Evolutionary conservation across 2,888 invertebrate genomes (phyloP).

Genomic region (Ophion costatus): DNA sequence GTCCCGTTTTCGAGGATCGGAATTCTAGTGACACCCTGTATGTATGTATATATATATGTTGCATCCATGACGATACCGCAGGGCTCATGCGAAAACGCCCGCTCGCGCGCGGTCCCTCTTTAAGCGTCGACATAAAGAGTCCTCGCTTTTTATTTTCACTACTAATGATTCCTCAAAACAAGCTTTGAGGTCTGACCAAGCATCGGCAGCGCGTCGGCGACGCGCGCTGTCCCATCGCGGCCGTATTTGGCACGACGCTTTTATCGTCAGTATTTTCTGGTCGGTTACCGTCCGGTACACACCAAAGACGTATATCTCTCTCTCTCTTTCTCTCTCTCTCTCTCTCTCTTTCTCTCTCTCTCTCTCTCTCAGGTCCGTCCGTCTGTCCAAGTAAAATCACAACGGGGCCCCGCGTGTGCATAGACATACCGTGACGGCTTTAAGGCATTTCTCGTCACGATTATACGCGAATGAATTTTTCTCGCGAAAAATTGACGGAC

Average conservation of each 20-base stretch:
- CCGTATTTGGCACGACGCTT: conserved; percentile 77
- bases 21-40: too few relatives aligned
- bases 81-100: conserved; percentile 49
- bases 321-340: too few relatives aligned
- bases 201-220: conserved; percentile 34
- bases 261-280: conserved; percentile 74
- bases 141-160: conserved; percentile 62
- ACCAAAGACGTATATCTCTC: conserved; percentile 63
- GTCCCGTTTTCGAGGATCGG: too few relatives aligned
- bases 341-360: too few relatives aligned
- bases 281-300: conserved; percentile 54
- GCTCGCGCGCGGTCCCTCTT: conserved; percentile 35
- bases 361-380: too few relatives aligned
- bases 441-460: conserved; percentile 38
- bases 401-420: conserved; percentile 41
- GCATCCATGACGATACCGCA: conserved; percentile 40
- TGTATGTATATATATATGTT: conserved; percentile 9
- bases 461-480: conserved; percentile 28
- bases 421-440: conserved; percentile 39
- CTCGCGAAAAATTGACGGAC: conserved; percentile 16
- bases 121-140: conserved; percentile 54
- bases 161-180: conserved; percentile 79
- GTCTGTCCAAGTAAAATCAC: conserved; percentile 26
- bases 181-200: conserved; percentile 72
- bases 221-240: conserved; percentile 58